A percentile compares a stretch with the other conserved stretches of the same genome.
Conservation (phyloP, 2,113 vertebrate species). For the Platysternon megacephalum region DNA sequence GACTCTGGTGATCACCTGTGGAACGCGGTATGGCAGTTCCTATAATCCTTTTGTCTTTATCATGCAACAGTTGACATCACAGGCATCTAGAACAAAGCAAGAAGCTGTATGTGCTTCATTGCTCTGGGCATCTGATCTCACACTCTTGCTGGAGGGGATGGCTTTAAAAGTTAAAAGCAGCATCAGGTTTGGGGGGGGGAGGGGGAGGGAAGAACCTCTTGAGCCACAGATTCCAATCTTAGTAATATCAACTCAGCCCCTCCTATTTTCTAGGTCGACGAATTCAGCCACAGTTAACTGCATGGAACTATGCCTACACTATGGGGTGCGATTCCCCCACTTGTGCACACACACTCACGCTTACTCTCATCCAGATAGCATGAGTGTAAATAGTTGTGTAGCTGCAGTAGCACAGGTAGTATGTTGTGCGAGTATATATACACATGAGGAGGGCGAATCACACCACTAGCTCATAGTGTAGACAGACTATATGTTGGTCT, state of each 20-base stretch:
- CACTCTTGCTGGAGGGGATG: neutral
- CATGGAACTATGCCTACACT: neutral
- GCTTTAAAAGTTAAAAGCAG: neutral
- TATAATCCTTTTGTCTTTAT: rapidly evolving
- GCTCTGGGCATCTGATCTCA: neutral
- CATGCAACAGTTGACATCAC: neutral
- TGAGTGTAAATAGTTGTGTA: neutral
- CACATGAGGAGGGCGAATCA: neutral
- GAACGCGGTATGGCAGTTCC: neutral
- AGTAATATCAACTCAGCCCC: neutral
- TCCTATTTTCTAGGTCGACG: neutral
- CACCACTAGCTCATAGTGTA: neutral
- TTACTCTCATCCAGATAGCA: neutral
- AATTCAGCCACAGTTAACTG: neutral
- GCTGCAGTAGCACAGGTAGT: neutral
- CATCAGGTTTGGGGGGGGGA: neutral
- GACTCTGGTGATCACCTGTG: rapidly evolving
- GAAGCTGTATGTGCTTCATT: neutral
- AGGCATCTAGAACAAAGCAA: neutral
- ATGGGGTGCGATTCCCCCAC: neutral
- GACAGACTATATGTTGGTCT: neutral
- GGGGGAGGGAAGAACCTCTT: neutral
- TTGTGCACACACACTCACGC: neutral
- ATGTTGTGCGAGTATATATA: neutral
- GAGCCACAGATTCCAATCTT: neutral